phyloP scores from a whole-genome alignment of 2,797 vertebrate genomes.

The Acomys russatus region DNA sequence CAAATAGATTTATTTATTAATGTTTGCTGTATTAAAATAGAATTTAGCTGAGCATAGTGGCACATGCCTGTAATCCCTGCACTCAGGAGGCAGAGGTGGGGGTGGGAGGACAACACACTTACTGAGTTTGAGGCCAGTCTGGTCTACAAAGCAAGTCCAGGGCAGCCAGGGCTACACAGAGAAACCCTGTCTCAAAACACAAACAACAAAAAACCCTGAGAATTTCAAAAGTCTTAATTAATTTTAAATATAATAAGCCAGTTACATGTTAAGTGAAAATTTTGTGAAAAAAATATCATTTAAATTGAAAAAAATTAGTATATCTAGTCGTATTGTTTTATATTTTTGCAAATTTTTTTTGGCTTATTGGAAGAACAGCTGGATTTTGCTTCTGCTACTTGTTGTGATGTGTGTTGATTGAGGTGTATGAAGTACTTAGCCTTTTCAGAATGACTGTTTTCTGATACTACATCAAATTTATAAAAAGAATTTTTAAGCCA shows the following conservation, averaged over 20 bases:
- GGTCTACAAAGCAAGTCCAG: too few species aligned
- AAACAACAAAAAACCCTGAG: neutral
- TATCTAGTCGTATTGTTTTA: conserved; percentile 44
- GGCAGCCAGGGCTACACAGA: too few species aligned
- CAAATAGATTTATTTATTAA: too few species aligned
- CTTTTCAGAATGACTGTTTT: conserved; percentile 48
- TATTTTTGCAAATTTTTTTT: conserved; percentile 65
- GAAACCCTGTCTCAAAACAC: too few species aligned
- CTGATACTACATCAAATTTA: conserved; percentile 38
- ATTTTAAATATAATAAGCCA: conserved; percentile 35
- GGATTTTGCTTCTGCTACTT: conserved; percentile 64
- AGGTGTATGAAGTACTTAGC: neutral
- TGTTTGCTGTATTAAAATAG: conserved; percentile 42
- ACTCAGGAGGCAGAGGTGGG: too few species aligned
- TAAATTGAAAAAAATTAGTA: conserved; percentile 60
- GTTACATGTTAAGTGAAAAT: conserved; percentile 25
- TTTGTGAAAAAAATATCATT: conserved; percentile 51
- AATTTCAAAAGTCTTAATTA: conserved; percentile 49
- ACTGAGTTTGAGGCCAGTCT: too few species aligned
- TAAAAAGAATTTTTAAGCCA: too few species aligned
- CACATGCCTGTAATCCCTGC: too few species aligned
- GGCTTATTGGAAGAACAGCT: conserved; percentile 15
- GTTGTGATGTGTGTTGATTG: conserved; percentile 55
- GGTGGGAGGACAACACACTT: too few species aligned
- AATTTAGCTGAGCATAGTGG: too few species aligned